These are phyloP conservation scores for Cosmopolites sordidus DNA, from an alignment of 2,888 invertebrate genomes.

Conservation along the genomic window DNA sequence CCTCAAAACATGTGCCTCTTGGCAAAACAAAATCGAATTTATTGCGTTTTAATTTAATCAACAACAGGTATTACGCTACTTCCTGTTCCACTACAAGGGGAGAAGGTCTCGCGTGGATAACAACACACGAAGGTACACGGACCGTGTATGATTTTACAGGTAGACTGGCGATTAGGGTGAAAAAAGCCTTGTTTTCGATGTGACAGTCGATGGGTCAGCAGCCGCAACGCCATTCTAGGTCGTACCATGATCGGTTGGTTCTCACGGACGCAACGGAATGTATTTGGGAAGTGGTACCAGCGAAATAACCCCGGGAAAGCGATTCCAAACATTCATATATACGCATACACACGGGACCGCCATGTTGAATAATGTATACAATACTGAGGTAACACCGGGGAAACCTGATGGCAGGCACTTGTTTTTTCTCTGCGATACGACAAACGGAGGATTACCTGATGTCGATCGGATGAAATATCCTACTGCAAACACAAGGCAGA, in stretches of 20 bases:
- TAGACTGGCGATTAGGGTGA: neutral
- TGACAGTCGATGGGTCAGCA: constrained; percentile 15
- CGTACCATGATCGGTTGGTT: neutral
- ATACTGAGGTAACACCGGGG: neutral
- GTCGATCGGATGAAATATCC: constrained; percentile 42
- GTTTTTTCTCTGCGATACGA: neutral
- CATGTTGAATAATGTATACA: constrained; percentile 23
- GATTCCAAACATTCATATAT: constrained; percentile 16
- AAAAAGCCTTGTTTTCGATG: constrained; percentile 17
- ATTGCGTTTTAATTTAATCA: constrained; percentile 13
- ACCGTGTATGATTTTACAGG: constrained; percentile 1
- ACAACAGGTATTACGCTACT: constrained; percentile 5
- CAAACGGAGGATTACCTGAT: constrained; percentile 31
- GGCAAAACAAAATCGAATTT: neutral
- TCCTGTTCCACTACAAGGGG: too few relatives aligned
- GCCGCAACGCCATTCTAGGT: neutral
- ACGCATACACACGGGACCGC: constrained; percentile 9
- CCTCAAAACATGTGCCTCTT: too few relatives aligned
- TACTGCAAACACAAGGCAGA: constrained; percentile 61
- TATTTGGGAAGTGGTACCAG: constrained; percentile 1
- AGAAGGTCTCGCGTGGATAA: too few relatives aligned
- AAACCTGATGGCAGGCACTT: neutral
- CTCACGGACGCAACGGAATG: constrained; percentile 4
- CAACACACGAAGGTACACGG: too few relatives aligned
- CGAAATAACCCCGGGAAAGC: constrained; percentile 24